Percentiles rank a stretch among this genome's conserved stretches.
Evolutionary conservation across 1,140 invertebrate species (phyloP).

Genomic region (Rhynchophorus ferrugineus): DNA sequence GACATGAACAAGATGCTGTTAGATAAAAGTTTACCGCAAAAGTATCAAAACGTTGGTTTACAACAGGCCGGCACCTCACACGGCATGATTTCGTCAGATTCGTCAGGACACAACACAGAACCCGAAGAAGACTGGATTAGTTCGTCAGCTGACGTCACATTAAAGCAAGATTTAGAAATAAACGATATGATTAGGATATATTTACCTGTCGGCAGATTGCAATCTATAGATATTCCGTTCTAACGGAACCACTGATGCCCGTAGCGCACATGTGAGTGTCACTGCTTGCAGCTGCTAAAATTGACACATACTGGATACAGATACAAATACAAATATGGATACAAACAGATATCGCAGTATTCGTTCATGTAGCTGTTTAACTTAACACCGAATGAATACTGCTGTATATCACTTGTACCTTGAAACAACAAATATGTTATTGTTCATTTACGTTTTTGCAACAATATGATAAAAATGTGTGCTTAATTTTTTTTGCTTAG

Average conservation of each 20-base stretch:
- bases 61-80: conserved; percentile 59
- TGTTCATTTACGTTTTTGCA: too few relatives aligned
- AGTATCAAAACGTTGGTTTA: too few relatives aligned
- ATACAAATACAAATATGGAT: conserved; percentile 25
- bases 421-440: too few relatives aligned
- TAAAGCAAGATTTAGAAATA: conserved; percentile 53
- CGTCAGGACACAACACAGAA: conserved; percentile 73
- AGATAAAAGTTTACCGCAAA: conserved; percentile 58
- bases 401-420: too few relatives aligned
- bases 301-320: conserved; percentile 40
- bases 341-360: background rate
- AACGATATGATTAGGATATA: conserved; percentile 80
- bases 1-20: conserved; percentile 76
- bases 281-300: conserved; percentile 37
- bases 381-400: too few relatives aligned
- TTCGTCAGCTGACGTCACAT: conserved; percentile 52
- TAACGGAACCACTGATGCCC: conserved; percentile 53
- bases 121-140: conserved; percentile 73
- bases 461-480: too few relatives aligned
- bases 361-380: conserved; percentile 22
- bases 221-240: conserved; percentile 49
- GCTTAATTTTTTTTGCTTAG: too few relatives aligned
- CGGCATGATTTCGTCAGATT: too few relatives aligned
- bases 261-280: conserved; percentile 70
- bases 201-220: conserved; percentile 52